Percentiles rank a stretch among this genome's conserved stretches.
phyloP scores from a whole-genome alignment of 2,797 vertebrate species.

The Ceryle rudis region DNA sequence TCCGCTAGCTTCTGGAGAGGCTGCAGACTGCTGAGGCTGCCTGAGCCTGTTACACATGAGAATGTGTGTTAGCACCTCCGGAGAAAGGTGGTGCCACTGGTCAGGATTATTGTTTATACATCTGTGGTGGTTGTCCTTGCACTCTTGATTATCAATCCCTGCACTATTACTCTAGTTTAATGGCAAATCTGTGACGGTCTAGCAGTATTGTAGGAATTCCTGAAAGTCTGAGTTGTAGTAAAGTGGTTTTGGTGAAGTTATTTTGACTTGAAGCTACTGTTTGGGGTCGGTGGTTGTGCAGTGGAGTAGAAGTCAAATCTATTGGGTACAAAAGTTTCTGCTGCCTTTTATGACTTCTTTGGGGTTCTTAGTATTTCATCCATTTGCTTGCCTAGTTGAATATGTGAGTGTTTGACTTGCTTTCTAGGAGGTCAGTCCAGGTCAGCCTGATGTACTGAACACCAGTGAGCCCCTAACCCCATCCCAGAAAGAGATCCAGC shows the following conservation, averaged over 20 bases:
- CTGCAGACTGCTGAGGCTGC: background rate
- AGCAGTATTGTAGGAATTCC: background rate
- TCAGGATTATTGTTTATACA: background rate
- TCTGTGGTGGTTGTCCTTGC: background rate
- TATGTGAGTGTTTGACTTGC: background rate
- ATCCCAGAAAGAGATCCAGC: constrained; percentile 89
- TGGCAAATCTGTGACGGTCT: background rate
- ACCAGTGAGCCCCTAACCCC: constrained; percentile 82
- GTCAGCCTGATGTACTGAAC: constrained; percentile 77
- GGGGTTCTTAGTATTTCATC: background rate
- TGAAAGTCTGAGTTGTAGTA: background rate
- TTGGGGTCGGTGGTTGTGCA: background rate
- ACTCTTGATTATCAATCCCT: background rate
- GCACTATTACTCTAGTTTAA: background rate
- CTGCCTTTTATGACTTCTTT: background rate
- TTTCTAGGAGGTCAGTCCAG: constrained; percentile 71
- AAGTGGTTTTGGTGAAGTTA: background rate
- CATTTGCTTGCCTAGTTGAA: background rate
- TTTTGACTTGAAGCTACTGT: background rate
- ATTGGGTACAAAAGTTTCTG: background rate
- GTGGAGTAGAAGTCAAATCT: background rate
- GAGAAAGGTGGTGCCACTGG: background rate
- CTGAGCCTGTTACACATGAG: background rate
- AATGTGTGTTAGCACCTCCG: background rate
- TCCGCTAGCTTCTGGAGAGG: background rate